phyloP scores from a whole-genome alignment of 2,888 invertebrate genomes.

The Cephus nigrinus region DNA sequence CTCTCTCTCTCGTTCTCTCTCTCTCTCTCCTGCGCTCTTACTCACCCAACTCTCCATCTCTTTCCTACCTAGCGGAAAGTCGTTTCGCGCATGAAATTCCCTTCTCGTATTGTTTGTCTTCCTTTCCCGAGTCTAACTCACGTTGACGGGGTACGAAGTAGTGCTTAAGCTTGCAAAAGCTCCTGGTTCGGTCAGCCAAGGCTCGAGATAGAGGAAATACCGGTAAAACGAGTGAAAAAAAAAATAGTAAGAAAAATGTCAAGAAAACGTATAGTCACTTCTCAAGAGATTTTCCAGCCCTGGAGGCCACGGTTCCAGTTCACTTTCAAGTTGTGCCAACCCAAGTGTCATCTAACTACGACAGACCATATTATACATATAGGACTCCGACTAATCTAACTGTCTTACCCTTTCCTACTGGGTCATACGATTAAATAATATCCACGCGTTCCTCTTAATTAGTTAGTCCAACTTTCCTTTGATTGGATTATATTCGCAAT shows the following conservation, averaged over 20 bases:
- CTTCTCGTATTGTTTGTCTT: conserved; percentile 14
- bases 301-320: background rate
- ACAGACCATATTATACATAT: background rate
- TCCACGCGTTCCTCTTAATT: conserved; percentile 27
- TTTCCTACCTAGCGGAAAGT: background rate
- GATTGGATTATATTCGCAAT: conserved; percentile 27
- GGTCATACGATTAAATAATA: conserved; percentile 20
- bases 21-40: background rate
- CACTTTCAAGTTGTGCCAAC: background rate
- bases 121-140: conserved; percentile 13
- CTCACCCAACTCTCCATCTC: background rate
- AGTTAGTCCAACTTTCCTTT: conserved; percentile 31
- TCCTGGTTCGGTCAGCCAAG: background rate
- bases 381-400: background rate
- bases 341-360: background rate
- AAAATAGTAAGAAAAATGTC: background rate
- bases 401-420: background rate
- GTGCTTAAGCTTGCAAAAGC: conserved; percentile 20
- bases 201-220: background rate
- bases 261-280: background rate
- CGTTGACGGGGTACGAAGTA: conserved; percentile 17
- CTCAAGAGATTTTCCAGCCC: background rate
- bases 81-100: background rate
- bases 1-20: background rate
- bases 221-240: background rate